Base-by-base conservation (phyloP, 2,113 vertebrate genomes). In the Poicephalus meyeri region DNA sequence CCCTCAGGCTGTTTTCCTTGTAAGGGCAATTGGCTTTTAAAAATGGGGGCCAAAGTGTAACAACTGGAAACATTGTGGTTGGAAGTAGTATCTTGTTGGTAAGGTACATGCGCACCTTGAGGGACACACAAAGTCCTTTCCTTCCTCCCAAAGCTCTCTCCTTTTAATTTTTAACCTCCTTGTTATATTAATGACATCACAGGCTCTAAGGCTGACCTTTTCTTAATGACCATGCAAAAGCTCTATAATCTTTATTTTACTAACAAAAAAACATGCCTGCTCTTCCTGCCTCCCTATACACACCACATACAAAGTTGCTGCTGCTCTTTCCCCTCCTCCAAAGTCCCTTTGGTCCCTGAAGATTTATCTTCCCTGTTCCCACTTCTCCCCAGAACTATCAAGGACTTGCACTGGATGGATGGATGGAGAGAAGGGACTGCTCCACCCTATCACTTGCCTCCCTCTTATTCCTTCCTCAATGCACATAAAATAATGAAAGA, bases 51-150 rank as follows among this genome's bases (percentile, higher is more conserved):
- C 76, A 37, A 94, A 86, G 25, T 55, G 23, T 61, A 80, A 56
- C 35, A 80, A 65, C 37, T 49, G 44, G 74, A 91, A 93, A 82
- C 31, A 49, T 81, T 85, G 76, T 80, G 21, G 9, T 71, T 84
- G 8, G 1, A 91, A 37, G 29, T 29, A 56, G 16, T 12, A 3
- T 50, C 52, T 79, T 41, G 4, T 28, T 87, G 39, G 23, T 28
- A 46, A 24, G 0, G 0, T 47, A 37, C 26, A 41, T 20, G 41
- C 2, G 5, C 21, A 65, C 24, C 19, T 46, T 73, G 41, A 74
- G 53, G 19, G 63, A 53, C 42, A 46, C 15, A 46, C 7, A 33
- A 31, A 68, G 24, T 56, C 37, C 24, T 85, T 69, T 68, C 53
- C 31, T 82, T 82, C 35, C 41, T 88, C 31, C 21, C 44, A 86